These are phyloP conservation scores for Hydropsyche betteni DNA, from an alignment of 2,888 invertebrate genomes.

Conservation along the genomic window DNA sequence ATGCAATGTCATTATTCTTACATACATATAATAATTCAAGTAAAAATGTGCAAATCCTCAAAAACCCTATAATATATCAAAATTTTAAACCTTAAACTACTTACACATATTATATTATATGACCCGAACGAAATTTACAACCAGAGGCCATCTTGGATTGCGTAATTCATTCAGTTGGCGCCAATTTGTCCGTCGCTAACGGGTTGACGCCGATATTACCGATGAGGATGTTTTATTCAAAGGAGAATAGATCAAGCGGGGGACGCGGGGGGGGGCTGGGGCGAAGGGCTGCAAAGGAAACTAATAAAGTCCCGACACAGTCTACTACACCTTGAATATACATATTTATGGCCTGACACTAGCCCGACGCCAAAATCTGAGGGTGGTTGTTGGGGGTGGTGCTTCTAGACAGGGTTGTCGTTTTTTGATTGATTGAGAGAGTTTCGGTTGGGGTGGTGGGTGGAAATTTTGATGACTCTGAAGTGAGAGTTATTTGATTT, in stretches of 20 bases:
- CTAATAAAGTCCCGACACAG: conserved; percentile 48
- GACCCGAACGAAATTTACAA: no score
- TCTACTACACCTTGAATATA: conserved; percentile 44
- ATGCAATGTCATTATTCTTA: no score
- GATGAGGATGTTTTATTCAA: conserved; percentile 48
- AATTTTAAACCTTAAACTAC: no score
- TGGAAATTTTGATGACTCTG: no score
- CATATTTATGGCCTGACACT: conserved; percentile 47
- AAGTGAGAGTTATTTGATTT: no score
- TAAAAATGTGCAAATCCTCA: no score
- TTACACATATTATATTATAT: no score
- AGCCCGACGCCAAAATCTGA: conserved; percentile 17
- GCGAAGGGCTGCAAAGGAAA: conserved; percentile 30
- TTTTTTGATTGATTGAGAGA: no score
- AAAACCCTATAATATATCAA: no score
- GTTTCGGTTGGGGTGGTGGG: no score
- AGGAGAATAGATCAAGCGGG: conserved; percentile 27
- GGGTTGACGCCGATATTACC: conserved; percentile 44
- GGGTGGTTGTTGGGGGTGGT: not conserved
- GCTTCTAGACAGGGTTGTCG: not conserved
- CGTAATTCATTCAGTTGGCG: not conserved
- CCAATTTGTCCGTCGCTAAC: conserved; percentile 41
- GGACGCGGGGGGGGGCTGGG: conserved; percentile 28
- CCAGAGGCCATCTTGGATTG: conserved; percentile 9
- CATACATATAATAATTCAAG: no score